Evolutionary conservation across 2,888 invertebrate genomes (phyloP).

Genomic region (Ptychoptera contaminata): DNA sequence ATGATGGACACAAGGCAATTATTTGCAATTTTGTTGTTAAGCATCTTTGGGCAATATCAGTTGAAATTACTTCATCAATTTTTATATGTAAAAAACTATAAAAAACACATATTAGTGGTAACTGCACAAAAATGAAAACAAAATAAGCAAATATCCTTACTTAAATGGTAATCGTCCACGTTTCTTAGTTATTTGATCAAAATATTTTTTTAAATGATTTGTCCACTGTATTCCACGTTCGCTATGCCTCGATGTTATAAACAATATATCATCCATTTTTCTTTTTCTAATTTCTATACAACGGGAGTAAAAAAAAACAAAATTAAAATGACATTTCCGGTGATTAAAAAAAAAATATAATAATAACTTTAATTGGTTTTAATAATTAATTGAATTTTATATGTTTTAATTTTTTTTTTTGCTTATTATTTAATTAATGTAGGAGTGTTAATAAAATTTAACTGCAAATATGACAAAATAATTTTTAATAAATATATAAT

Average conservation of each 20-base stretch:
- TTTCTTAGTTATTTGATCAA: constrained; percentile 70
- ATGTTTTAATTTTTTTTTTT: no score
- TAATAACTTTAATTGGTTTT: no score
- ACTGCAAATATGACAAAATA: no score
- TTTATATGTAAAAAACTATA: constrained; percentile 57
- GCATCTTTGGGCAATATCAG: constrained; percentile 34
- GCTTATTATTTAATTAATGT: no score
- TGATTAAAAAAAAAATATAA: no score
- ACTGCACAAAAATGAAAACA: background rate
- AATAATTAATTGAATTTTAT: no score
- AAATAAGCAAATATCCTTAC: constrained; percentile 32
- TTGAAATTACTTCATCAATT: constrained; percentile 48
- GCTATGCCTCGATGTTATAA: constrained; percentile 62
- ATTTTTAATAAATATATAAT: no score
- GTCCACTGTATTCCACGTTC: constrained; percentile 67
- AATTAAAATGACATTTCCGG: no score
- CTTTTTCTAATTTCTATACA: no score
- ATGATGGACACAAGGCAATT: constrained; percentile 61
- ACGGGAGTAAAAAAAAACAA: no score
- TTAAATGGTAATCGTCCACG: constrained; percentile 66
- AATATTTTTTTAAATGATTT: constrained; percentile 65
- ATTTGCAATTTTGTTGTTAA: constrained; percentile 58
- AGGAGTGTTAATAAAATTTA: no score
- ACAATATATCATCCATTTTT: constrained; percentile 68
- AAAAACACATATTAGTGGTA: constrained; percentile 9